phyloP scores from a whole-genome alignment of 2,888 invertebrate species.

The Mythimna impura region DNA sequence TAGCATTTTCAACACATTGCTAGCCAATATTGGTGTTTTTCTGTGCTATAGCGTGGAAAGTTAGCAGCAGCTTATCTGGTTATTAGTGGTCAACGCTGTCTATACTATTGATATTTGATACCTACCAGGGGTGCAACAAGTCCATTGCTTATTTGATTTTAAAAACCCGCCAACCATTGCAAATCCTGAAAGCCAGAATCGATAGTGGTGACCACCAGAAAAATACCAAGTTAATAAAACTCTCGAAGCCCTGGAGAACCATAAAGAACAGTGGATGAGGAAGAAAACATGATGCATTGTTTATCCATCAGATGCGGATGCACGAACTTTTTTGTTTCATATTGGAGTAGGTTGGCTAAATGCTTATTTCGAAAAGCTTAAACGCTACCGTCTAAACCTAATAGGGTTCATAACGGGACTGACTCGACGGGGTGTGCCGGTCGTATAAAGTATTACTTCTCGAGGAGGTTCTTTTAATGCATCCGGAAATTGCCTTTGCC shows the following conservation, averaged over 20 bases:
- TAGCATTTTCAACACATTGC: constrained; percentile 12
- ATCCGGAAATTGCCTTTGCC: constrained; percentile 3
- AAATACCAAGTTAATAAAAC: not conserved
- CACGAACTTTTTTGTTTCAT: not conserved
- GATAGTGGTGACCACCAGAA: not conserved
- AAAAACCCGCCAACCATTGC: not conserved
- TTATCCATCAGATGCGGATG: no score
- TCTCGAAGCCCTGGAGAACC: no score
- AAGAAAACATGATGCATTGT: not conserved
- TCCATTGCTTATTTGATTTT: not conserved
- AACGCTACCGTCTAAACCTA: not conserved
- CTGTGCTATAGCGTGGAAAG: not conserved
- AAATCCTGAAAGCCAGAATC: not conserved
- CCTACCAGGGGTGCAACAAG: not conserved
- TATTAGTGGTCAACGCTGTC: not conserved
- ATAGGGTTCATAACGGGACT: not conserved
- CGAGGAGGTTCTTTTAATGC: constrained; percentile 13
- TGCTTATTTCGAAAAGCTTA: not conserved
- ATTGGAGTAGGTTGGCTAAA: no score
- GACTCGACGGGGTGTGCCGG: not conserved
- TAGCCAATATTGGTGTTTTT: not conserved
- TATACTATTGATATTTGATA: no score
- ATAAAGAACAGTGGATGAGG: not conserved
- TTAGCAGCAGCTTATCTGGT: not conserved
- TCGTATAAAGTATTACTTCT: not conserved